phyloP scores from a whole-genome alignment of 2,797 vertebrate species.

The Lycodopsis pacificus region DNA sequence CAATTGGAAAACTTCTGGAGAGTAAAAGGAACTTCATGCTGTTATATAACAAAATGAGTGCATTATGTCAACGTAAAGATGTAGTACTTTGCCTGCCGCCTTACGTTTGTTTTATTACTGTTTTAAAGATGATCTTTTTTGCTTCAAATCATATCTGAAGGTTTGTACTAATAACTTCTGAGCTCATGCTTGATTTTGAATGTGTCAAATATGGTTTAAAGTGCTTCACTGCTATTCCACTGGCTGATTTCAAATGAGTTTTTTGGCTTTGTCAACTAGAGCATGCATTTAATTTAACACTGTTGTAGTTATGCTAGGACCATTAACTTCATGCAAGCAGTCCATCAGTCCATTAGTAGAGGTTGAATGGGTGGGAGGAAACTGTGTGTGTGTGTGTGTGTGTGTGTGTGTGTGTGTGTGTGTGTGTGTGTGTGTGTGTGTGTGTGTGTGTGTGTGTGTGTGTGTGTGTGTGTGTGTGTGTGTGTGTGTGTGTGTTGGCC shows the following conservation, averaged over 20 bases:
- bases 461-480: not conserved
- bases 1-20: not conserved
- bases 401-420: not conserved
- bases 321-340: slow-evolving; percentile 24
- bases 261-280: slow-evolving; percentile 7
- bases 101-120: not conserved
- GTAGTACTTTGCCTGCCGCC: not conserved
- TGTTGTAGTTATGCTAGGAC: slow-evolving; percentile 7
- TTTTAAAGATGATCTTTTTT: not conserved
- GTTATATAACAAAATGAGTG: not conserved
- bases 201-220: not conserved
- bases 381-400: not conserved
- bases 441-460: not conserved
- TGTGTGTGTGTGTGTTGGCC: not conserved
- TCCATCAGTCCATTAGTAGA: slow-evolving; percentile 33
- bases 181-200: not conserved
- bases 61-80: not conserved
- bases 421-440: not conserved
- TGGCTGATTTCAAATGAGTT: slow-evolving; percentile 20
- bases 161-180: not conserved
- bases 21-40: not conserved
- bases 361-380: not conserved
- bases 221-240: not conserved
- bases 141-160: not conserved
- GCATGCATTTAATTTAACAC: slow-evolving; percentile 24